Base-by-base conservation (phyloP, 1,140 invertebrate species). In the Nasonia giraulti region DNA sequence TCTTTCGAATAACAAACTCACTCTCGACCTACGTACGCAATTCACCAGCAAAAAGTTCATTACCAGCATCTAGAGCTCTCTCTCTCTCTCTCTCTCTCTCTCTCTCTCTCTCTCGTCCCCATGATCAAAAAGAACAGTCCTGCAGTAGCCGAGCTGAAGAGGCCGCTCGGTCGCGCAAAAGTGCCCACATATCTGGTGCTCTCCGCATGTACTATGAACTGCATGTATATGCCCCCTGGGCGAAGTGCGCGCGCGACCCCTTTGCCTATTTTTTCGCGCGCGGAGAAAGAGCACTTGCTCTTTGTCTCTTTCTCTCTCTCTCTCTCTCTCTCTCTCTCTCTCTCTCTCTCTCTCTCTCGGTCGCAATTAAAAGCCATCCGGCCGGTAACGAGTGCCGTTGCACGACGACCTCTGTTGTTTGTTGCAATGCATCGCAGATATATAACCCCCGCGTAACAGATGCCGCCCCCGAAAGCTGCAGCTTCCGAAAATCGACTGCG, bases 331-430 rank as follows among this genome's bases (percentile, higher is more conserved):
- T 55, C n/a, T 27, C 44, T 55, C 12, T 47, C 40, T 76, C 20
- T 76, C 7, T 27, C 44, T 55, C n/a, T n/a, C n/a, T n/a, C n/a
- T n/a, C n/a, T n/a, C n/a, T 47, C 33, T 27, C 74, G 82, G 27
- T 17, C 80, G 82, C 87, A 86, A 88, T 89, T 89, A 87, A 87
- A 88, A 85, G 75, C 85, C 85, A 86, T 86, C 85, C 79, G 82
- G 73, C 75, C 80, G 77, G 37, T 82, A 87, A 84, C 80, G 76
- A 84, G 77, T 88, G 76, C 75, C 23, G 71, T 62, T 4, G 27
- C 2, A 1, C 17, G 40, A 78, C 33, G 14, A 11, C 50, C 3
- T 62, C 55, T 55, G 66, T n/a, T 37, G 17, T n/a, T 44, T n/a
- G 44, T 47, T 68, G 7, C 37, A 27, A 27, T 33, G 17, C 11